These are phyloP conservation scores for Bubo blakistoni DNA, from an alignment of 2,113 vertebrate genomes.

Conservation along the genomic window DNA sequence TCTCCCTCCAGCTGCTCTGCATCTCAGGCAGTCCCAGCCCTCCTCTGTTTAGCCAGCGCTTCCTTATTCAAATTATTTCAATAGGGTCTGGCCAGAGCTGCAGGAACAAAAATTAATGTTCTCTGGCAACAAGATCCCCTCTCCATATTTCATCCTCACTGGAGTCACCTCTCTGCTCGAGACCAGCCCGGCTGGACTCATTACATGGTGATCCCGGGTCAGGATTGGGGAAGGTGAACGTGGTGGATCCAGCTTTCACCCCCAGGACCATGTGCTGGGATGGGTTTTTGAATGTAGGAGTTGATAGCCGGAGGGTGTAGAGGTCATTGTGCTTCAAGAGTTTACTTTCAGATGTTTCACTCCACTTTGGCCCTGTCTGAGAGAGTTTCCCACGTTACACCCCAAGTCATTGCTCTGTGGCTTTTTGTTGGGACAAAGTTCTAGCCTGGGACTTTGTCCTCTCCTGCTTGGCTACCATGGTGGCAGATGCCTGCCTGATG, in stretches of 20 bases:
- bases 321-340: neutral
- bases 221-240: neutral
- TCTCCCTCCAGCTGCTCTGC: neutral
- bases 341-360: neutral
- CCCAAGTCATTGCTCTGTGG: neutral
- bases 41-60: neutral
- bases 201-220: fast-evolving
- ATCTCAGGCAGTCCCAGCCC: neutral
- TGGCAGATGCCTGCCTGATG: neutral
- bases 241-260: neutral
- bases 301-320: neutral
- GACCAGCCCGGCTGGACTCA: neutral
- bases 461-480: neutral
- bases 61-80: neutral
- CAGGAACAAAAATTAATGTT: neutral
- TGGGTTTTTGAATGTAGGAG: neutral
- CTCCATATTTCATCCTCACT: neutral
- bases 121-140: neutral
- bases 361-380: neutral
- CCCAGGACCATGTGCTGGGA: neutral
- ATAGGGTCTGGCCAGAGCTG: neutral
- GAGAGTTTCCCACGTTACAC: neutral
- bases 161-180: neutral
- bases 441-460: neutral
- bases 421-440: neutral